Conservation (phyloP, 2,888 invertebrate genomes). For the Mystacides longicornis region DNA sequence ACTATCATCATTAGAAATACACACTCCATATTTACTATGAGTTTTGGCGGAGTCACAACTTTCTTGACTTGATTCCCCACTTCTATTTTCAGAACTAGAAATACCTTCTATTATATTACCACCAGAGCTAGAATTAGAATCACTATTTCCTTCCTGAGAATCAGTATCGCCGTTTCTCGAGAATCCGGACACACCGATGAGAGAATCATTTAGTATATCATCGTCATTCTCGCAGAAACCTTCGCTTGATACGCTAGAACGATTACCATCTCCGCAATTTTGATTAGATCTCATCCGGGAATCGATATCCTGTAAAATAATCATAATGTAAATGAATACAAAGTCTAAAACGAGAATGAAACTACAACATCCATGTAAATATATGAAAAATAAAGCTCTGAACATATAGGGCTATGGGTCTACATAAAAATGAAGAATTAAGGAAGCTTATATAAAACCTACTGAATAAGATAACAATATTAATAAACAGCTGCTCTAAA, state of each 20-base stretch:
- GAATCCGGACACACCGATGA: conserved; percentile 35
- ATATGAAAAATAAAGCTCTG: too few relatives aligned
- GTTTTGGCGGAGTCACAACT: conserved; percentile 30
- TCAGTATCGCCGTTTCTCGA: conserved; percentile 51
- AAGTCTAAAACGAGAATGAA: too few relatives aligned
- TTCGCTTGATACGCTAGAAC: conserved; percentile 91
- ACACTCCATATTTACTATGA: conserved; percentile 30
- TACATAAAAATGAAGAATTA: too few relatives aligned
- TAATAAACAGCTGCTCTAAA: too few relatives aligned
- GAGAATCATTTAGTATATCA: conserved; percentile 52
- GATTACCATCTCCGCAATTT: conserved; percentile 61
- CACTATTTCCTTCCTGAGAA: conserved; percentile 61
- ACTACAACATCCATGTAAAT: too few relatives aligned
- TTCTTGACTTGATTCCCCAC: conserved; percentile 35
- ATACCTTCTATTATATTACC: conserved; percentile 35
- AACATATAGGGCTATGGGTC: too few relatives aligned
- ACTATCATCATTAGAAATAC: conserved; percentile 39
- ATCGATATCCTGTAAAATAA: conserved; percentile 18
- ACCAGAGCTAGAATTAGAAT: conserved; percentile 38
- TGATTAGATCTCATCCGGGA: conserved; percentile 18
- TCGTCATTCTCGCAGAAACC: conserved; percentile 94
- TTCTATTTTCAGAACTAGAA: conserved; percentile 44
- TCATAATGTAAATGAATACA: neutral
- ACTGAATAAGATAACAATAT: too few relatives aligned
- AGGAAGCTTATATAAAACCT: too few relatives aligned